These are phyloP conservation scores for Camptogramma bilineatum DNA, from an alignment of 2,888 invertebrate genomes.

Conservation along the genomic window DNA sequence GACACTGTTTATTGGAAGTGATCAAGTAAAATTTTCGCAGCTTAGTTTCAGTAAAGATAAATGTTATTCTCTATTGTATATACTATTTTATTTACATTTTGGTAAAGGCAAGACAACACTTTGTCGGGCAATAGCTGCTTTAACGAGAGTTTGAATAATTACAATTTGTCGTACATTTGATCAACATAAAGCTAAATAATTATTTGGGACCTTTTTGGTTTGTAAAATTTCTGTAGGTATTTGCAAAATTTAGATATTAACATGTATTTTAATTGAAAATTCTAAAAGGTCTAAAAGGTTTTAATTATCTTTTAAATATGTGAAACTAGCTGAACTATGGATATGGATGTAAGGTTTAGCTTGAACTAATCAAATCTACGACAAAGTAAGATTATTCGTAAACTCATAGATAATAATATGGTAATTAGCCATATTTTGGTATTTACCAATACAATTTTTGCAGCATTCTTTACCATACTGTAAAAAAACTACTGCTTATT, in stretches of 20 bases:
- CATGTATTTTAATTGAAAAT: too few relatives aligned
- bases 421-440: neutral
- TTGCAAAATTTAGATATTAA: too few relatives aligned
- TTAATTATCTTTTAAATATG: too few relatives aligned
- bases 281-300: too few relatives aligned
- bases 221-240: too few relatives aligned
- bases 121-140: conserved; percentile 77
- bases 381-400: neutral
- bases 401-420: neutral
- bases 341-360: neutral
- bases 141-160: conserved; percentile 13
- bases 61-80: conserved; percentile 33
- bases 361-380: neutral
- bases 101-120: conserved; percentile 72
- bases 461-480: neutral
- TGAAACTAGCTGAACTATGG: too few relatives aligned
- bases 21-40: neutral
- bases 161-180: neutral
- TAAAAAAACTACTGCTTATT: neutral
- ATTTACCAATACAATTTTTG: neutral
- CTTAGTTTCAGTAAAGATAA: conserved; percentile 22
- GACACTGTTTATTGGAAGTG: neutral
- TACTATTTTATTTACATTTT: conserved; percentile 48
- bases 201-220: too few relatives aligned
- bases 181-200: neutral